Base-by-base conservation (phyloP, 1,140 invertebrate species). In the Sycophaga agraensis region DNA sequence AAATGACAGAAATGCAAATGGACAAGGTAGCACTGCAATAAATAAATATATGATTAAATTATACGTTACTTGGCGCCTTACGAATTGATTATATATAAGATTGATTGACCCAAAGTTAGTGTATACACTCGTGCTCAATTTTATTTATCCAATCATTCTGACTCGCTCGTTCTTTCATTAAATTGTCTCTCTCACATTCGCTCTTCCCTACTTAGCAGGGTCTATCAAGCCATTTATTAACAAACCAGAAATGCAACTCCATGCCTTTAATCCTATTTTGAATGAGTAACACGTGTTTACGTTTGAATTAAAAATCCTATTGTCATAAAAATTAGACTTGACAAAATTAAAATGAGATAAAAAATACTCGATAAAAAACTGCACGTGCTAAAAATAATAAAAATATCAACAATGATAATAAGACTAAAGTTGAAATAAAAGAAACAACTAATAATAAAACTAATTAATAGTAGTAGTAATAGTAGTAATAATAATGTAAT, bases 401-500 rank as follows among this genome's bases (percentile, higher is more conserved):
- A 49, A 59, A 62, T 45, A 60, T 51, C 48, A 59, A 59, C 57
- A 35, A 48, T 22, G 40, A 46, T 12, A 28, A 46, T 45, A 60
- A 53, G 35, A 42, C 6, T 59, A 55, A 31, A 19, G 37, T 4
- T 42, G 50, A 17, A 26, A 14, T 40, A 46, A 28, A 4, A 39
- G 45, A 22, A 54, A 17, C 28, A 22, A 48, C 17, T 22, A 39
- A n/a, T n/a, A n/a, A n/a, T n/a, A n/a, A n/a, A n/a, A n/a, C n/a
- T n/a, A n/a, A n/a, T n/a, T n/a, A n/a, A n/a, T n/a, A n/a, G 39
- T 37, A 59, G 48, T 39, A 54, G 45, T 39, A 45, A 50, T 12
- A 64, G 37, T 21, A 61, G 17, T 55, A 55, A 60, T 55, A 28
- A 40, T 60, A 45, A 49, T 60, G 26, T 56, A 50, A 60, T 34